Base-by-base conservation (phyloP, 2,113 vertebrate genomes). In the Myrmophylax atrothorax region DNA sequence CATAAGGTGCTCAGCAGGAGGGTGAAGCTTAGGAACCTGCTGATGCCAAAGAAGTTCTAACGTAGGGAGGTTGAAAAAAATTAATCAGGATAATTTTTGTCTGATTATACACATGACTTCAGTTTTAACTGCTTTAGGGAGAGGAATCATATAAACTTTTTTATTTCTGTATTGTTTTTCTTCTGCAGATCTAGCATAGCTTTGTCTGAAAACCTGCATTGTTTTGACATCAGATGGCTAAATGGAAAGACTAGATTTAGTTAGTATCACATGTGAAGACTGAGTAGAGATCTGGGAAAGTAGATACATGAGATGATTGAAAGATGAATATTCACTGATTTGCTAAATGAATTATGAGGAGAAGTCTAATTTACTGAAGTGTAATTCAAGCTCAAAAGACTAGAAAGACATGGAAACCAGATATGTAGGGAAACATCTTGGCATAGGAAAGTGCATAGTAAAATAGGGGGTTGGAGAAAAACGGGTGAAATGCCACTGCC, bases 391-490 rank as follows among this genome's bases (percentile, higher is more conserved):
- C 52, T 81, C 47, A 49, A 17, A 89, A 78, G 52, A 78, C 17
- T 47, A 56, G 63, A 56, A 69, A 46, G 55, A 31, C 5, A 2
- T 10, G 12, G 37, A 70, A 77, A 55, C 4, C 55, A 26, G 46
- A 24, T 66, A 46, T 33, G 13, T 47, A 22, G 35, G n/a, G n/a
- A 46, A 76, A 47, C 35, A 50, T 62, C 5, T 25, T 80, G 28
- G 23, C 1, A 1, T 47, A 40, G 72, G 11, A 79, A 88, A 89
- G 12, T 14, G 6, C 2, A 6, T 18, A 58, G 13, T 49, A 22
- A 75, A 63, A 38, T 14, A 10, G 3, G 4, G 1, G 7, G 0
- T 38, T 20, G 26, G 3, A 12, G 23, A 14, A 4, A 40, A 87
- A 7, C 11, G 49, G 26, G 14, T 35, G n/a, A 82, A 81, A 84